Evolutionary conservation across 2,113 vertebrate genomes (phyloP).

Genomic region (Podarcis muralis): DNA sequence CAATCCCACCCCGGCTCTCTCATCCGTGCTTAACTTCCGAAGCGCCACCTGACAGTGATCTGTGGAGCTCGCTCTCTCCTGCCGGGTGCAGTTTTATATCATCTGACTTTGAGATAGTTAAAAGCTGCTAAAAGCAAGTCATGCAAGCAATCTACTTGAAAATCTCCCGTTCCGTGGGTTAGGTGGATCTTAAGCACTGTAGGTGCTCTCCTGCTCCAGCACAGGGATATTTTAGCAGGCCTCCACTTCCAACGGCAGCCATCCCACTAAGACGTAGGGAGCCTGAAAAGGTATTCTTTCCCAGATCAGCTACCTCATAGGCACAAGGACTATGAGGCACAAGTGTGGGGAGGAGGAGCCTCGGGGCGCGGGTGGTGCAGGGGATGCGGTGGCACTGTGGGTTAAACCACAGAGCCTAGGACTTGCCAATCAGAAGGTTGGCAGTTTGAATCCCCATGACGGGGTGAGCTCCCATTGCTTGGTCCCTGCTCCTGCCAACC

Average conservation of each 20-base stretch:
- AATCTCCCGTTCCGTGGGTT: background rate
- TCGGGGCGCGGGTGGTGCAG: no score
- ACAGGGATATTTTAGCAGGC: no score
- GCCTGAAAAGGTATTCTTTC: background rate
- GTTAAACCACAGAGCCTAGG: no score
- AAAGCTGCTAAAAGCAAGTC: background rate
- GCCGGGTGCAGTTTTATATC: background rate
- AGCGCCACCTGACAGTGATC: background rate
- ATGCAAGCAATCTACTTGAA: background rate
- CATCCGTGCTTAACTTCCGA: background rate
- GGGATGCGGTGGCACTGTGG: no score
- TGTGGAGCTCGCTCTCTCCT: background rate
- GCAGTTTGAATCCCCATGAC: no score
- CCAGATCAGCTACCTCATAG: background rate
- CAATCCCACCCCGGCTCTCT: background rate
- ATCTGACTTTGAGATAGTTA: background rate
- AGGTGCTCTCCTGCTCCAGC: no score
- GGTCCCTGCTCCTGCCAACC: no score
- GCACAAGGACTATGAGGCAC: background rate
- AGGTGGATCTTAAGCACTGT: background rate
- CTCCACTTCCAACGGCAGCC: no score
- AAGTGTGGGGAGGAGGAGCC: background rate
- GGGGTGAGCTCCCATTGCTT: no score
- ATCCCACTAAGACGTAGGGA: background rate
- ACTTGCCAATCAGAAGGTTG: no score